Conservation (phyloP, 1,140 invertebrate genomes). For the Pseudomyrmex concolor region DNA sequence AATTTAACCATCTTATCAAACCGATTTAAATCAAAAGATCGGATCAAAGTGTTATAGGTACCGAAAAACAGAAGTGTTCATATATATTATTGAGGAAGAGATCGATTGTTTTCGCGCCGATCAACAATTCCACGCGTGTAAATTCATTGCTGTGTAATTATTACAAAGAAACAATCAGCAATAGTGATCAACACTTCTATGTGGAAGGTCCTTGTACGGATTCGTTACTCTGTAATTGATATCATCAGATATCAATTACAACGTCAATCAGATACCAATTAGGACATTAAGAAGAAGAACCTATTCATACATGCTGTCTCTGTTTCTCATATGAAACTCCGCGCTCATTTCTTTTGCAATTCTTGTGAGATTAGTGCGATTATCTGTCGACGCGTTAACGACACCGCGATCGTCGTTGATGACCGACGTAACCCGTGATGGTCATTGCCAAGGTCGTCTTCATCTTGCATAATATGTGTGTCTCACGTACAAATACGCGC, state of each 20-base stretch:
- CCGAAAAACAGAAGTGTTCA: too few relatives aligned
- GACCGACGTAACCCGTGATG: constrained; percentile 46
- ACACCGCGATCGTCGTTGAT: not conserved
- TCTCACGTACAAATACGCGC: not conserved
- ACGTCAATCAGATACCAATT: too few relatives aligned
- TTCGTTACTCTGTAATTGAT: not conserved
- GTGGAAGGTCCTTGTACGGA: not conserved
- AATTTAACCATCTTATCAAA: too few relatives aligned
- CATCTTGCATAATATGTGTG: constrained; percentile 70
- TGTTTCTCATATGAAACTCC: not conserved
- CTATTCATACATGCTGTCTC: not conserved
- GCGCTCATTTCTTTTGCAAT: not conserved
- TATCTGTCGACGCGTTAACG: constrained; percentile 57
- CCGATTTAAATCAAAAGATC: too few relatives aligned
- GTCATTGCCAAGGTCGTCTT: constrained; percentile 73
- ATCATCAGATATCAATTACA: not conserved
- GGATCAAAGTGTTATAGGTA: too few relatives aligned
- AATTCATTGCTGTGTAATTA: too few relatives aligned
- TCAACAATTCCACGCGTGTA: too few relatives aligned
- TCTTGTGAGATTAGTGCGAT: constrained; percentile 3
- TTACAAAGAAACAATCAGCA: not conserved
- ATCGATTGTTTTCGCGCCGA: too few relatives aligned
- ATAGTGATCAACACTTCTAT: not conserved
- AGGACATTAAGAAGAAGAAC: not conserved
- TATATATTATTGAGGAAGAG: too few relatives aligned